Conservation (phyloP, 2,797 vertebrate genomes). For the Sebastes vulpes region DNA sequence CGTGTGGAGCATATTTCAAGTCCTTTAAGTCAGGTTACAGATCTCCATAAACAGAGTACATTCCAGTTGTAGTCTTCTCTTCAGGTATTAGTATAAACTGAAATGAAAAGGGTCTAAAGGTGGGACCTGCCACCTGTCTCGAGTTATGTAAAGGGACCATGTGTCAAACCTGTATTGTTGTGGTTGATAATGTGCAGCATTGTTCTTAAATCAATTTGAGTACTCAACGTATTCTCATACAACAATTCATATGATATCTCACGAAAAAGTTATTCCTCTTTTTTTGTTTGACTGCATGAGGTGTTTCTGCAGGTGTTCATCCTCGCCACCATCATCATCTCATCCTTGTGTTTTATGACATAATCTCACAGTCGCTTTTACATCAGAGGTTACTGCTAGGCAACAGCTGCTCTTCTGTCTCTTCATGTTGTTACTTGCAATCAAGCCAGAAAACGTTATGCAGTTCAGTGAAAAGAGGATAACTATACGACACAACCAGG, state of each 20-base stretch:
- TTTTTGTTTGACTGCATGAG: not conserved
- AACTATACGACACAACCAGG: not conserved
- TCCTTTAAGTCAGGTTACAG: no score
- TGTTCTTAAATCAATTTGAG: no score
- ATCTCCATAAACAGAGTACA: no score
- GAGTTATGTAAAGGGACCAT: no score
- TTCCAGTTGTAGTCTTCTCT: no score
- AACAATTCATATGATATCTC: no score
- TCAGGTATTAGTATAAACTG: no score
- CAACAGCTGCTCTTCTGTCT: not conserved
- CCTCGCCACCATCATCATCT: not conserved
- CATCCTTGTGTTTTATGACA: not conserved
- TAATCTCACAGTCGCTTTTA: not conserved
- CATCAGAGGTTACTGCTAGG: not conserved
- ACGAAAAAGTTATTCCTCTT: no score
- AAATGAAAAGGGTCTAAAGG: no score
- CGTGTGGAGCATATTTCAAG: no score
- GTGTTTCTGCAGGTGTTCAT: not conserved
- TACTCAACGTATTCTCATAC: no score
- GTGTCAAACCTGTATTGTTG: not conserved
- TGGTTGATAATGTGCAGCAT: not conserved
- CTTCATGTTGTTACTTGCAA: not conserved
- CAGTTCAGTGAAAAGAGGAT: not conserved
- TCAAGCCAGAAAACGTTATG: not conserved
- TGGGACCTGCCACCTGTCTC: not conserved